phyloP scores from a whole-genome alignment of 2,888 invertebrate genomes.

The Bursaphelenchus okinawaensis region DNA sequence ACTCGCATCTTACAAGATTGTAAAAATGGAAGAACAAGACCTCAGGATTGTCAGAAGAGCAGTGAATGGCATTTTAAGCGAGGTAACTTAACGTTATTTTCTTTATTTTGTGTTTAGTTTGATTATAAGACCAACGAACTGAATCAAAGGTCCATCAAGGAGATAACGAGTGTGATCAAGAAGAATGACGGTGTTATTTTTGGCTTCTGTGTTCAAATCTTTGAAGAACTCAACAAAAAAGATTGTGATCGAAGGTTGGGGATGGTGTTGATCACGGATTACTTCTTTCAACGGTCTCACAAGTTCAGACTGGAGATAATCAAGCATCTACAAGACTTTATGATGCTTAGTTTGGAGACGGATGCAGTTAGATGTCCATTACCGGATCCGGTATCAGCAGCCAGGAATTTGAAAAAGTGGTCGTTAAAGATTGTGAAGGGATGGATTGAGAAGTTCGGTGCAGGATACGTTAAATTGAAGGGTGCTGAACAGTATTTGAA shows the following conservation, averaged over 20 bases:
- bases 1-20: too few relatives aligned
- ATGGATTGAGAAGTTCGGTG: slow-evolving; percentile 40
- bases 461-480: slow-evolving; percentile 33
- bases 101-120: slow-evolving; percentile 23
- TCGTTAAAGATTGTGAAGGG: slow-evolving; percentile 32
- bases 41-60: not conserved
- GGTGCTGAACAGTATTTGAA: slow-evolving; percentile 29
- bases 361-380: slow-evolving; percentile 42
- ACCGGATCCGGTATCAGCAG: slow-evolving; percentile 35
- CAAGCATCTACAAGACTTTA: slow-evolving; percentile 40
- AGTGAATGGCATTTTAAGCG: slow-evolving; percentile 4
- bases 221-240: slow-evolving; percentile 21
- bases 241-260: slow-evolving; percentile 32
- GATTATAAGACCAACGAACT: slow-evolving; percentile 30
- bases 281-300: slow-evolving; percentile 40
- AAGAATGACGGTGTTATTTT: slow-evolving; percentile 20
- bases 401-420: slow-evolving; percentile 35
- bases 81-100: not conserved
- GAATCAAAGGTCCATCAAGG: slow-evolving; percentile 19
- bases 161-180: slow-evolving; percentile 25
- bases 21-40: slow-evolving; percentile 9
- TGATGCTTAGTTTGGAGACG: slow-evolving; percentile 38
- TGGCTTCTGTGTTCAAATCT: slow-evolving; percentile 28
- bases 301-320: slow-evolving; percentile 36
- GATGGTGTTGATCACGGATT: slow-evolving; percentile 35